Base-by-base conservation (phyloP, 2,888 invertebrate species). In the Diachrysia chrysitis region DNA sequence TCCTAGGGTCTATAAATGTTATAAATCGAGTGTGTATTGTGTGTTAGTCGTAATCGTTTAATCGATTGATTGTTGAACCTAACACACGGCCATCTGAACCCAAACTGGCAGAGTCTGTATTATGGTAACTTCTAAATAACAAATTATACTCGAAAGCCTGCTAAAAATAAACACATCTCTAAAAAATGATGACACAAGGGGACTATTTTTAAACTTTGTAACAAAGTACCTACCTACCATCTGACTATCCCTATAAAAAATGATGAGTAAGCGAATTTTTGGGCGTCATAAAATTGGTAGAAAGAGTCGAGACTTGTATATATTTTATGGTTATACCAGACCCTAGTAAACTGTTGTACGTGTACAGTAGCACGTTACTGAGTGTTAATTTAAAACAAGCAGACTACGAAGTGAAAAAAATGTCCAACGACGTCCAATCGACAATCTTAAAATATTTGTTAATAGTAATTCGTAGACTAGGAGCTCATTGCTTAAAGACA, bases 241-340 rank as follows among this genome's bases (percentile, higher is more conserved):
- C 5, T 10, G 32, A 32, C 10, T 32, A 23, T 51, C 9, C 51
- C 9, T 29, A 29, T 0, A 53, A 25, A 35, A 42, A 35, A 6
- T 14, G 4, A 17, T 23, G 29, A 59, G 64, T 53, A 16, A 37
- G 51, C 21, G 53, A 16, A 37, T 58, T 46, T 63, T 61, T 12
- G 7, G 21, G 46, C 48, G 14, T 14, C 21, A 10, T 16, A 37
- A 54, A 67, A 64, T 21, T 54, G n/a, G 17, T 37, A 32, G 1
- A 35, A 10, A 16, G n/a, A 59, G n/a, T 16, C 55, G 67, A 65
- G 73, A 53, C 29, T 35, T 35, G 32, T 64, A 35, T 57, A 35
- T 57, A 14, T 63, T 73, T 59, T 63, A 66, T 23, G 63, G 56
- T 62, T 17, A 48, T 42, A 62, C 14, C 46, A 60, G 32, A 0